Percentiles rank a stretch among this genome's conserved stretches.
These are phyloP conservation scores for Zalophus californianus DNA, from an alignment of 2,797 vertebrate species.

Conservation along the genomic window DNA sequence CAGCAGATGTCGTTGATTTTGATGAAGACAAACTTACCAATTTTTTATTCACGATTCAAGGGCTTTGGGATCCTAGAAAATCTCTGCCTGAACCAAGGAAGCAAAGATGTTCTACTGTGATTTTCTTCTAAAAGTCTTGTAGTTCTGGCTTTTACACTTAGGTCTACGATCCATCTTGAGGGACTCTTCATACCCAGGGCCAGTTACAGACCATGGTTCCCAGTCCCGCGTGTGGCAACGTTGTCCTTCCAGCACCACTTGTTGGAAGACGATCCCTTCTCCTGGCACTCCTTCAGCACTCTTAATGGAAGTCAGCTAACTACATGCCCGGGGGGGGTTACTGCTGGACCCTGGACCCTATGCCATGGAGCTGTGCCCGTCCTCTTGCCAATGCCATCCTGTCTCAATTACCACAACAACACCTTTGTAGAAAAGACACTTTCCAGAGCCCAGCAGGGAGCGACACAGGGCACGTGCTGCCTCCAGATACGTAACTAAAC, in stretches of 20 bases:
- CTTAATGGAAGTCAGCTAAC: rapidly evolving
- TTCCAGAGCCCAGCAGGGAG: no score
- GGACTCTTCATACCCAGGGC: rapidly evolving
- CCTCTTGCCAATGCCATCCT: rapidly evolving
- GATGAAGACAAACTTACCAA: neutral
- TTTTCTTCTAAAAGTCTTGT: neutral
- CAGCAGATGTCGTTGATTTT: neutral
- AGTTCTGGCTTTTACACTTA: neutral
- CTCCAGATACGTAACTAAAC: neutral
- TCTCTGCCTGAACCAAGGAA: neutral
- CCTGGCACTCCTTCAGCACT: neutral
- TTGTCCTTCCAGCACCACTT: neutral
- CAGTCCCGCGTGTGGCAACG: rapidly evolving
- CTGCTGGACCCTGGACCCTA: neutral
- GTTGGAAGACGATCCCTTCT: neutral
- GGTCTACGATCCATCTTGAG: neutral
- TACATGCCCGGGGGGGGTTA: rapidly evolving
- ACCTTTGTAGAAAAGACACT: neutral
- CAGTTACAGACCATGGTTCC: neutral
- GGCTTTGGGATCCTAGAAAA: neutral
- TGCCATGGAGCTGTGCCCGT: neutral
- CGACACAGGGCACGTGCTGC: rapidly evolving
- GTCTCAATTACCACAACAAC: neutral
- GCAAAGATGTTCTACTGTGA: neutral
- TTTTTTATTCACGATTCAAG: neutral